Evolutionary conservation across 2,797 vertebrate species (phyloP), one percentile per base, ranked within the genome.

Genomic region (Darevskia mixta): DNA sequence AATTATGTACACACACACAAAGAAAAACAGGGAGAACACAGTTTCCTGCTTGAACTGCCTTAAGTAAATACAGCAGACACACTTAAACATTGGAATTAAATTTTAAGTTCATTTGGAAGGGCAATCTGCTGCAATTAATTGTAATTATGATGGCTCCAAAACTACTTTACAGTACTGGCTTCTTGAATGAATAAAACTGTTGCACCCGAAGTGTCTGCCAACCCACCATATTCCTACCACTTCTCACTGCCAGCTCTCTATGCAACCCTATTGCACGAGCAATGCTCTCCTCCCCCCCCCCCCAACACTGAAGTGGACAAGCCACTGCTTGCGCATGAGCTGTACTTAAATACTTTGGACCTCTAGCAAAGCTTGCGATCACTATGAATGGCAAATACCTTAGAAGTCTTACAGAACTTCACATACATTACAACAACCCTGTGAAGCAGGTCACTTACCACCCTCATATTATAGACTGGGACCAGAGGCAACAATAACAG

Each of bases 61-160:
- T 92, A 84, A 15, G 83, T 55, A 93, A 76, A 72, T 73, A 32
- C 1, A 79, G 9, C 79, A 90, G 17, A 88, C n/a, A 66, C 32
- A 73, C 89, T 66, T 38, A 29, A 85, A 38, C 35, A 87, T 84
- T 86, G 32, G 71, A 55, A 5, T 3, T 55, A 45, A 82, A 73
- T 49, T 49, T 49, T 1, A n/a, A 0, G 29, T 43, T 86, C 61
- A 73, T 43, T 69, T 10, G 38, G 64, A 6, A 25, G 38, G 8
- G 75, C 69, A 73, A 73, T 71, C 41, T 80, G 67, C 41, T 75
- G n/a, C 66, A 61, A 75, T 80, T 80, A 80, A 66, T 20, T 66
- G 8, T 41, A 67, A 25, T 29, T 49, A 23, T 85, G 41, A 81
- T 67, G 77, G 10, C n/a, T 85, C 25, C 69, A 89, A 73, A 85